Percentiles rank a stretch among this genome's conserved stretches.
Evolutionary conservation across 2,113 vertebrate genomes (phyloP).

Genomic region (Engraulis encrasicolus): DNA sequence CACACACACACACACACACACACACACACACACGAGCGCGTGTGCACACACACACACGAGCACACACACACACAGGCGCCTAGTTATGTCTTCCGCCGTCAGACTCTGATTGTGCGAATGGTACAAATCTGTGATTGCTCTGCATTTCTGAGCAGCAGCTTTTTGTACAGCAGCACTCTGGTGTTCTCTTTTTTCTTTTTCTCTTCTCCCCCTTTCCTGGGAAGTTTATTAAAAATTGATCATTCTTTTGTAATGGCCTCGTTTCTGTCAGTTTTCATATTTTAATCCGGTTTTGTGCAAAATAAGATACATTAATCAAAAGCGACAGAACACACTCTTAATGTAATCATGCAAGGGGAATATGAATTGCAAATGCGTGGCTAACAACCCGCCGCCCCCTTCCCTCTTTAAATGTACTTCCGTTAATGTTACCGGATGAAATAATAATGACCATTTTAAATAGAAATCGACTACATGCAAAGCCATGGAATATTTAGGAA

Average conservation of each 20-base stretch:
- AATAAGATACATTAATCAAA: constrained; percentile 96
- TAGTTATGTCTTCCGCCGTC: constrained; percentile 55
- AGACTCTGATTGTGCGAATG: constrained; percentile 72
- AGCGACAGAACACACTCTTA: constrained; percentile 96
- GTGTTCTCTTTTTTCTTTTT: too few species aligned
- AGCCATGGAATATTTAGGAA: constrained; percentile 70
- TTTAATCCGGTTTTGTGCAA: constrained; percentile 89
- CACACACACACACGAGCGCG: too few species aligned
- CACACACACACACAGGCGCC: constrained; percentile 54
- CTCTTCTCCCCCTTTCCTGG: constrained; percentile 62
- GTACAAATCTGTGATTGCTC: constrained; percentile 74
- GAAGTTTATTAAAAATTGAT: constrained; percentile 88
- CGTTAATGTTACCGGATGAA: constrained; percentile 91
- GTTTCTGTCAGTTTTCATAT: constrained; percentile 95
- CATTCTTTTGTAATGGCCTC: constrained; percentile 91
- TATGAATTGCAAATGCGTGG: constrained; percentile 95
- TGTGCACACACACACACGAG: too few species aligned
- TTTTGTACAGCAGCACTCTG: constrained; percentile 54
- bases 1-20: too few species aligned
- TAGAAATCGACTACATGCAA: constrained; percentile 75
- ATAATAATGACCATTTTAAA: constrained; percentile 92
- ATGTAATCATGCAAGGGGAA: constrained; percentile 92
- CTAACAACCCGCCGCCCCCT: constrained; percentile 59
- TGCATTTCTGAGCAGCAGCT: constrained; percentile 69
- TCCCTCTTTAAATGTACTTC: constrained; percentile 80